Base-by-base conservation (phyloP, 1,140 invertebrate species). In the Asobara japonica region DNA sequence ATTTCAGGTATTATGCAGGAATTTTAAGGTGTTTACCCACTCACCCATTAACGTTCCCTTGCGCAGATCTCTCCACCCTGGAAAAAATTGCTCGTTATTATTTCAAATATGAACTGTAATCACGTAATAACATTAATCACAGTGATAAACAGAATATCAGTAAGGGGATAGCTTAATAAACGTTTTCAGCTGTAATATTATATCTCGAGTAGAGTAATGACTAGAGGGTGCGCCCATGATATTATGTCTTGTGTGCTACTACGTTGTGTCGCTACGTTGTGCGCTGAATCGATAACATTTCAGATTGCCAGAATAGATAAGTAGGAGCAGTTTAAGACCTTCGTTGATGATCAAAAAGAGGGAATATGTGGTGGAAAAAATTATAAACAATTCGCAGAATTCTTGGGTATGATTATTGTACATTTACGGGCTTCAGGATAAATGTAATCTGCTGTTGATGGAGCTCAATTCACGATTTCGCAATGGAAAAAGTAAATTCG, bases 131-230 rank as follows among this genome's bases (percentile, higher is more conserved):
- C 65, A 67, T 45, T 67, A 56, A 56, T 56, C 51, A 56, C 51
- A 1, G 51, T 22, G 22, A 62, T 65, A 71, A 71, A 71, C 65
- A 64, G 62, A 65, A 71, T 45, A 61, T 71, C 60, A 3, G 79
- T 79, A 83, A 84, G 68, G 68, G 51, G 78, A 83, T 78, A 79
- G 74, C 69, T 80, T 82, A 80, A 83, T 81, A 83, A 79, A 76
- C 74, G 74, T 76, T 68, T 48, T 18, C 30, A 76, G 74, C 38
- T 71, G 82, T 83, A 84, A 84, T 83, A 80, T 84, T 82, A 82
- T 83, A 82, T 84, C 79, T 80, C 75, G 76, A 69, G 74, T 79
- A 83, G 74, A 83, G 76, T 84, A 84, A 84, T 83, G 78, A 82
- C 76, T 30, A 5, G 29, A 80, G 80, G 72, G 74, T 76, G 76